Evolutionary conservation across 1,140 invertebrate species (phyloP).

Genomic region (Zaprionus tsacasi): DNA sequence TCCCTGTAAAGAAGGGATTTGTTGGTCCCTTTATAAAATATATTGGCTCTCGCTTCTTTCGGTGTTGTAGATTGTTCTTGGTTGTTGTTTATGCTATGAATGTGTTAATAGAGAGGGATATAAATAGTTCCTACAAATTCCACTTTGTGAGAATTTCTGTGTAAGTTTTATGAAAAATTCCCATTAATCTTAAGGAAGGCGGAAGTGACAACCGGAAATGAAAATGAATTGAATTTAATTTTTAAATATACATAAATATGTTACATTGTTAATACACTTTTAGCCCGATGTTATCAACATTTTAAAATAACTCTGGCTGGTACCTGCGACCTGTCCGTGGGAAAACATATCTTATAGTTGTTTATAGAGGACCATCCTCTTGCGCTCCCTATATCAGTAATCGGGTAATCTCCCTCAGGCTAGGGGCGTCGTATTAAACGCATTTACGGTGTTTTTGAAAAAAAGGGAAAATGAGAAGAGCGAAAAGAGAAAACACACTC

Average conservation of each 20-base stretch:
- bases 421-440: constrained; percentile 19
- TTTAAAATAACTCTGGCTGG: not conserved
- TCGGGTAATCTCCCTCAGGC: not conserved
- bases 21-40: no score
- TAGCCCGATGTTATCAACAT: not conserved
- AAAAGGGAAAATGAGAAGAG: constrained; percentile 3
- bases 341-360: not conserved
- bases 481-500: constrained; percentile 15
- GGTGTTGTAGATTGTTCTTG: no score
- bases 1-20: no score
- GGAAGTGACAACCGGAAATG: no score
- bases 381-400: not conserved
- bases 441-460: constrained; percentile 31
- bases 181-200: no score
- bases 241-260: no score
- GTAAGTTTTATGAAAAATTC: not conserved
- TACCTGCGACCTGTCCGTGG: not conserved
- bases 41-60: no score
- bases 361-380: not conserved
- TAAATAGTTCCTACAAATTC: not conserved
- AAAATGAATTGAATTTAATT: no score
- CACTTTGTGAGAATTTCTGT: not conserved
- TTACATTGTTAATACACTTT: no score
- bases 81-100: no score
- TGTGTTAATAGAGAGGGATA: not conserved